Base-by-base conservation (phyloP, 1,140 invertebrate genomes). In the Pogonus chalceus region DNA sequence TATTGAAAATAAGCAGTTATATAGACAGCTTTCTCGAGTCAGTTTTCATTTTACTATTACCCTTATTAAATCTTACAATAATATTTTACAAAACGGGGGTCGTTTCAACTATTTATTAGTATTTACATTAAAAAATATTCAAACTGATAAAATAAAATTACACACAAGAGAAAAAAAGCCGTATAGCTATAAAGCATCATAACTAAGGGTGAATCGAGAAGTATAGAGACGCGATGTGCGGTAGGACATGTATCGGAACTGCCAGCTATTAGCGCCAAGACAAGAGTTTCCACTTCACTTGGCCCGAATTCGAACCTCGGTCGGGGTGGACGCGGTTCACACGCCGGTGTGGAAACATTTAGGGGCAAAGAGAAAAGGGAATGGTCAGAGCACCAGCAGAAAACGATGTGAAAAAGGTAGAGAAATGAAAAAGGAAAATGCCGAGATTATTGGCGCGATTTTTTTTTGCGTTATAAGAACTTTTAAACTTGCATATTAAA, bases 191-290 rank as follows among this genome's bases (percentile, higher is more conserved):
- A 7, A 14, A 31, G 4, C 4, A 31, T 31, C 14, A 31, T 4
- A 14, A 31, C 26, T 31, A 14, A 7, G 26, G 26, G 14, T 14
- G 14, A 31, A 14, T 31, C 7, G 4, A 7, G 7, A 14, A 7
- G 26, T 31, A 14, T 7, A 4, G 26, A 31, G 26, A 7, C 4
- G 14, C 26, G 14, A 7, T 4, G 26, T 31, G 26, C 7, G 26
- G 26, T 31, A 31, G 26, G 37, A 43, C 37, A 43, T 12, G 37
- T 43, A 43, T 43, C 37, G 37, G 18, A 43, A 43, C 37, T 43
- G 37, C 18, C 37, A 43, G 37, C 37, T 43, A 43, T 43, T 43
- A 43, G 37, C 18, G 9, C 37, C 18, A 16, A 9, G 37, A 43
- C 37, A 43, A 43, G 37, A 18, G 18, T 43, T 43, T 43, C 37